Conservation (phyloP, 2,797 vertebrate genomes). For the Epinephelus awoara region DNA sequence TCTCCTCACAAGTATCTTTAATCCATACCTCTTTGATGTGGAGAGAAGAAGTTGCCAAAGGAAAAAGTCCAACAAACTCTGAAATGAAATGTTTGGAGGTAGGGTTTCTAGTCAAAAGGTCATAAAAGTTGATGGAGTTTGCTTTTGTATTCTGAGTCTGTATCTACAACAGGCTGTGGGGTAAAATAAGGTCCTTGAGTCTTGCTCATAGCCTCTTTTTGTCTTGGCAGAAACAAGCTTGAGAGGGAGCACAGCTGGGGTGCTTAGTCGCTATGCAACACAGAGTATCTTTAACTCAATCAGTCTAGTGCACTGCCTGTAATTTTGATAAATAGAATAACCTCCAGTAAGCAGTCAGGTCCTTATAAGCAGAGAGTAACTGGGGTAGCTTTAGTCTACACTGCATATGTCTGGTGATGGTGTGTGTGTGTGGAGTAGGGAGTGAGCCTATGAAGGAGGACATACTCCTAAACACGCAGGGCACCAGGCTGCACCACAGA, state of each 20-base stretch:
- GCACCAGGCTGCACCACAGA: constrained; percentile 32
- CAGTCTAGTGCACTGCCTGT: neutral
- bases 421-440: constrained; percentile 12
- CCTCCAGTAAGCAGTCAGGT: neutral
- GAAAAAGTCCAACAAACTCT: too few relatives aligned
- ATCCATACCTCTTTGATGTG: too few relatives aligned
- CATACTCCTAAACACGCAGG: constrained; percentile 22
- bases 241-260: neutral
- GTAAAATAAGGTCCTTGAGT: constrained; percentile 2
- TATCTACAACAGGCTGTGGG: neutral
- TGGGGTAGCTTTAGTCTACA: neutral
- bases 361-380: neutral
- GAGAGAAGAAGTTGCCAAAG: too few relatives aligned
- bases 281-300: constrained; percentile 2
- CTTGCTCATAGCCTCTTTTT: neutral
- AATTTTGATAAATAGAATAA: neutral
- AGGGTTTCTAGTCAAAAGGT: too few relatives aligned
- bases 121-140: too few relatives aligned
- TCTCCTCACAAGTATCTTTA: too few relatives aligned
- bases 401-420: constrained; percentile 11
- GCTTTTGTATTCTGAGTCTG: neutral
- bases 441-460: neutral
- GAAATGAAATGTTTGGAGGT: too few relatives aligned
- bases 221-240: neutral
- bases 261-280: neutral